Percentiles rank a stretch among this genome's conserved stretches.
Evolutionary conservation across 2,113 vertebrate genomes (phyloP).

Genomic region (Channa argus): DNA sequence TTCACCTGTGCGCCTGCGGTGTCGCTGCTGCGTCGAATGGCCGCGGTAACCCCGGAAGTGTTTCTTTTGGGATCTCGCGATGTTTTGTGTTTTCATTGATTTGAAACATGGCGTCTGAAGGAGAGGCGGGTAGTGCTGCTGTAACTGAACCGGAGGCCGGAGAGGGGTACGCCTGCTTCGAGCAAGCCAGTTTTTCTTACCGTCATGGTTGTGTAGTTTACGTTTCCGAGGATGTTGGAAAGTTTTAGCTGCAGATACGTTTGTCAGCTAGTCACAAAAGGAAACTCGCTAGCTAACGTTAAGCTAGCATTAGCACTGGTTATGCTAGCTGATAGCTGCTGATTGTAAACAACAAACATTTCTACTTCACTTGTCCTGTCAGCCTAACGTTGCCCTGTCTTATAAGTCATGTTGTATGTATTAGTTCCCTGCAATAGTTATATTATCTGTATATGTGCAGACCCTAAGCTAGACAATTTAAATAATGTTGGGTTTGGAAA

Average conservation of each 20-base stretch:
- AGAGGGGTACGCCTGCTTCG: conserved; percentile 66
- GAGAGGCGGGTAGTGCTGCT: conserved; percentile 66
- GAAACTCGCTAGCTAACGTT: background rate
- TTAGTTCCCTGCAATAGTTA: too few relatives aligned
- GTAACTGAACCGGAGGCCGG: conserved; percentile 62
- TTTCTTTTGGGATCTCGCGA: conserved; percentile 64
- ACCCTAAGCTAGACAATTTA: too few relatives aligned
- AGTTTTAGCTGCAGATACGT: rapidly evolving
- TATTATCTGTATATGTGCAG: too few relatives aligned
- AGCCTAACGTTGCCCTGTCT: too few relatives aligned
- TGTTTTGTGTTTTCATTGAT: conserved; percentile 54
- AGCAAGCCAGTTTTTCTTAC: rapidly evolving
- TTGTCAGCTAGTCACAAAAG: background rate
- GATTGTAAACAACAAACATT: background rate
- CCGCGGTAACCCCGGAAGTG: conserved; percentile 1
- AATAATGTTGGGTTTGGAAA: too few relatives aligned
- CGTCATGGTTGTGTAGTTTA: rapidly evolving
- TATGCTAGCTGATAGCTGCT: background rate
- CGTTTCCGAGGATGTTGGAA: rapidly evolving
- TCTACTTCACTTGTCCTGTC: too few relatives aligned
- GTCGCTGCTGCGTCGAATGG: conserved; percentile 26
- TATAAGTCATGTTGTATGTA: background rate
- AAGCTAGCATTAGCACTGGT: background rate
- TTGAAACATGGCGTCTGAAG: conserved; percentile 84
- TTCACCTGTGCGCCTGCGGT: background rate